Evolutionary conservation across 2,888 invertebrate genomes (phyloP), one percentile per base, ranked within the genome.

Genomic region (Gortyna flavago): DNA sequence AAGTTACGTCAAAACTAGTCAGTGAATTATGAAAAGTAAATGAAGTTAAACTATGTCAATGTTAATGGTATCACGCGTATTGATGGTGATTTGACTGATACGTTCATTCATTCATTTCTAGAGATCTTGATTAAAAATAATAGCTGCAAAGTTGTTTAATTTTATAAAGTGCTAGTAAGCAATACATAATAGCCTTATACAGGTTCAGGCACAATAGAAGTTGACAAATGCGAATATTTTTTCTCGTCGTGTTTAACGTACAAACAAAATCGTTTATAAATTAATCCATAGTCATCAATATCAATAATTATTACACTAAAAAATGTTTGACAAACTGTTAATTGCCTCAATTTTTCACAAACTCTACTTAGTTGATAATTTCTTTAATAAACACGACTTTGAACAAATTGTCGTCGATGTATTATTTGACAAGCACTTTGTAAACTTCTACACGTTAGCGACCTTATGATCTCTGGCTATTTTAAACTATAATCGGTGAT

Each of bases 1-100:
- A 84, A 65, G 74, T 87, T 81, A 79, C 83, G 71, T 74, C 66
- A 77, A 77, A 79, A 75, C 68, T 68, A 65, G 70, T 71, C 70
- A 11, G 69, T 81, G 76, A 80, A 85, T 75, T 79, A 79, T 86
- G 76, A 38, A 71, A 81, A 81, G 57, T 77, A 62, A 61, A 74
- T 79, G 16, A 59, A 69, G 25, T 61, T 59, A 18, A 82, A 77
- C 62, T 68, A 75, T 85, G 77, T 79, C 80, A 85, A 80, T 86
- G 78, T 80, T 79, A 86, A 79, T 29, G 44, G 35, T 81, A 67
- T 73, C 61, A 78, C 51, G 65, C 38, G 57, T 57, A 25, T 62
- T 18, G 29, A 13, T 64, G 76, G 29, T 57, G 29, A 13, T 57
- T 57, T 57, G 57, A n/a, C n/a, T 13, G n/a, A 4, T 13, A 57